A percentile compares a stretch with the other conserved stretches of the same genome.
These are phyloP conservation scores for Gnatocerus cornutus DNA, from an alignment of 2,888 invertebrate genomes.

Conservation along the genomic window DNA sequence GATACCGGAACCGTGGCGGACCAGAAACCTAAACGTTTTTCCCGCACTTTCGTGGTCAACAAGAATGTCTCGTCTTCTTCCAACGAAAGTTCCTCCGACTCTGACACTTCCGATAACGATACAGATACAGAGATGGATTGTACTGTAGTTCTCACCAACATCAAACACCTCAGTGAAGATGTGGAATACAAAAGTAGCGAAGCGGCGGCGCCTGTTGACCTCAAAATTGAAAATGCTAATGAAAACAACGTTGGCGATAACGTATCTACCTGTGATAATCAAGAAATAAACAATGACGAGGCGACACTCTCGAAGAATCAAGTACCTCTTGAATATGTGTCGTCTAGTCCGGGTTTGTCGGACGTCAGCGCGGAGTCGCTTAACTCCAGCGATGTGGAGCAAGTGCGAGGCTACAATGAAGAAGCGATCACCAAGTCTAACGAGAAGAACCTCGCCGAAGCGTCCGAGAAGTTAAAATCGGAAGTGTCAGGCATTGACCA, in stretches of 20 bases:
- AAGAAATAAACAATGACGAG: constrained; percentile 2
- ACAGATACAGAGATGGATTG: constrained; percentile 73
- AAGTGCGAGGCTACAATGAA: constrained; percentile 35
- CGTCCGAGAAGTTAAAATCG: constrained; percentile 27
- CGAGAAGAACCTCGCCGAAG: constrained; percentile 37
- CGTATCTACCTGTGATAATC: constrained; percentile 31
- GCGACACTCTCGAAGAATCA: no score
- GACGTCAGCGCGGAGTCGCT: constrained; percentile 67
- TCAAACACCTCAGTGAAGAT: constrained; percentile 63
- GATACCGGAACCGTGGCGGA: constrained; percentile 75
- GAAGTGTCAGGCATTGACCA: constrained; percentile 46
- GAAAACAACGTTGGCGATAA: constrained; percentile 30
- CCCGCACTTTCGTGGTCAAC: constrained; percentile 81
- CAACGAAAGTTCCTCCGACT: constrained; percentile 58
- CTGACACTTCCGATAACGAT: constrained; percentile 78
- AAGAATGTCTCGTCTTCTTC: constrained; percentile 74
- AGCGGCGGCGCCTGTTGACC: constrained; percentile 10
- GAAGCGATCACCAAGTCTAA: constrained; percentile 27
- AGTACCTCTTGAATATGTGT: constrained; percentile 44
- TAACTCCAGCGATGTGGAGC: constrained; percentile 65
- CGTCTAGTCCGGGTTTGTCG: constrained; percentile 66
- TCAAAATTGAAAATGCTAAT: constrained; percentile 29
- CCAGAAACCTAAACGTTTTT: constrained; percentile 75
- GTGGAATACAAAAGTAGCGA: constrained; percentile 30
- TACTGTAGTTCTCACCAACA: constrained; percentile 69